A percentile compares a stretch with the other conserved stretches of the same genome.
phyloP scores from a whole-genome alignment of 92 coral and sea anemone genomes.

The Zoanthus sociatus region DNA sequence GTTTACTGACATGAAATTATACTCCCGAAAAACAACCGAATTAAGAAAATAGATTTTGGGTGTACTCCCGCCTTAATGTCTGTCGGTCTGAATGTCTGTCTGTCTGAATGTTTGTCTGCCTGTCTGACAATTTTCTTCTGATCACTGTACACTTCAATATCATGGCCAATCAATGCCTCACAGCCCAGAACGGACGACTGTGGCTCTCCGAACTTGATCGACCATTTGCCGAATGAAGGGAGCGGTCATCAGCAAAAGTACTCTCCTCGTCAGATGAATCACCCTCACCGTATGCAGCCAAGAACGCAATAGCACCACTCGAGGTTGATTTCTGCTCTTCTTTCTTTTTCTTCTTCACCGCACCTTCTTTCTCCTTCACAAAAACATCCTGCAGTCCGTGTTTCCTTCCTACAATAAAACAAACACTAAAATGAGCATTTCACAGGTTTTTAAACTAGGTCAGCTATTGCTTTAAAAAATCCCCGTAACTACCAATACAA shows the following conservation, averaged over 20 bases:
- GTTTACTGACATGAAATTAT: no score
- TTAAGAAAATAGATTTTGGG: no score
- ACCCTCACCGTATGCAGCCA: slow-evolving; percentile 79
- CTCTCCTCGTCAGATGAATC: slow-evolving; percentile 77
- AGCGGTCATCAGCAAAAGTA: slow-evolving; percentile 32
- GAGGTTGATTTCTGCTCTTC: slow-evolving; percentile 38
- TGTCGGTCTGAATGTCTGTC: not conserved
- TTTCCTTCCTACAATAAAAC: slow-evolving; percentile 29
- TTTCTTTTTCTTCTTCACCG: slow-evolving; percentile 61
- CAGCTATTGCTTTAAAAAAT: not conserved
- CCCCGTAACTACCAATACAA: not conserved
- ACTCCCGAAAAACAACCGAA: no score
- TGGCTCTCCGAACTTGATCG: not conserved
- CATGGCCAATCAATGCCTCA: slow-evolving; percentile 40
- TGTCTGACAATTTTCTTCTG: not conserved
- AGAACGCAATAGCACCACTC: slow-evolving; percentile 61
- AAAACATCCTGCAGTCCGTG: slow-evolving; percentile 46
- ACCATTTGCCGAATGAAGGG: slow-evolving; percentile 16
- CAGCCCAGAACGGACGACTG: slow-evolving; percentile 82
- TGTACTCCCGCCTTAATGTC: not conserved
- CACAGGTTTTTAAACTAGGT: not conserved
- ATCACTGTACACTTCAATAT: no score
- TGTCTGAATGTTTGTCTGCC: not conserved
- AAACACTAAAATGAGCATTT: slow-evolving; percentile 27
- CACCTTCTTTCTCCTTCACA: slow-evolving; percentile 17